Evolutionary conservation across 2,888 invertebrate species (phyloP).

Genomic region (Aphodius sticticus): DNA sequence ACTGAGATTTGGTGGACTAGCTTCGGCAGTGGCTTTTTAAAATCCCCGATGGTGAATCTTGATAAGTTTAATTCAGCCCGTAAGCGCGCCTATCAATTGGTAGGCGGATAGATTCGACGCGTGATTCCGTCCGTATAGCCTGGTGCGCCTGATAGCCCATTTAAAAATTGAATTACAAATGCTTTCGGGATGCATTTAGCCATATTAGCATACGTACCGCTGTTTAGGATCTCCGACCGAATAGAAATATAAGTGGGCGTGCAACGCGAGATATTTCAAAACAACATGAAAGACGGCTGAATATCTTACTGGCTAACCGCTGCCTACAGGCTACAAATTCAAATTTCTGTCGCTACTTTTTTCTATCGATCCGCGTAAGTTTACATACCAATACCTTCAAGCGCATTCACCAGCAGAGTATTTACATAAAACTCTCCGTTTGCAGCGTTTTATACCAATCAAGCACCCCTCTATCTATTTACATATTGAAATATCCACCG

Average conservation of each 20-base stretch:
- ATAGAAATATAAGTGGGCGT: slow-evolving; percentile 26
- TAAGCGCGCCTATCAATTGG: not conserved
- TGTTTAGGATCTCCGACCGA: slow-evolving; percentile 32
- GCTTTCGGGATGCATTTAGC: slow-evolving; percentile 33
- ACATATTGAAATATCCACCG: not conserved
- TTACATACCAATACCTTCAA: slow-evolving; percentile 15
- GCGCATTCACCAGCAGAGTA: not conserved
- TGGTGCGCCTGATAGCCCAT: slow-evolving; percentile 28
- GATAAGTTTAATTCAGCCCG: not conserved
- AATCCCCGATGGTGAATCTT: slow-evolving; percentile 6
- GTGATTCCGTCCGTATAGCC: not conserved
- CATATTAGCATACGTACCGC: slow-evolving; percentile 34
- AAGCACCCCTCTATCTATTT: slow-evolving; percentile 4
- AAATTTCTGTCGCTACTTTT: slow-evolving; percentile 22
- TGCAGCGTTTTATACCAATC: slow-evolving; percentile 20
- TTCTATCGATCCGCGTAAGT: slow-evolving; percentile 13
- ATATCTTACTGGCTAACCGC: slow-evolving; percentile 26
- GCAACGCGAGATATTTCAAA: slow-evolving; percentile 31
- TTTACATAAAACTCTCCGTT: slow-evolving; percentile 22
- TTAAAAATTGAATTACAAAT: slow-evolving; percentile 37
- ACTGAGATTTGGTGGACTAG: not conserved
- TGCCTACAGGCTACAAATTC: slow-evolving; percentile 20
- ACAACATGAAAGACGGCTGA: slow-evolving; percentile 31
- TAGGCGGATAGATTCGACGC: not conserved
- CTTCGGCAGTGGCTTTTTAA: slow-evolving; percentile 11